Base-by-base conservation (phyloP, 2,888 invertebrate species). In the Chymomyza caudatula region DNA sequence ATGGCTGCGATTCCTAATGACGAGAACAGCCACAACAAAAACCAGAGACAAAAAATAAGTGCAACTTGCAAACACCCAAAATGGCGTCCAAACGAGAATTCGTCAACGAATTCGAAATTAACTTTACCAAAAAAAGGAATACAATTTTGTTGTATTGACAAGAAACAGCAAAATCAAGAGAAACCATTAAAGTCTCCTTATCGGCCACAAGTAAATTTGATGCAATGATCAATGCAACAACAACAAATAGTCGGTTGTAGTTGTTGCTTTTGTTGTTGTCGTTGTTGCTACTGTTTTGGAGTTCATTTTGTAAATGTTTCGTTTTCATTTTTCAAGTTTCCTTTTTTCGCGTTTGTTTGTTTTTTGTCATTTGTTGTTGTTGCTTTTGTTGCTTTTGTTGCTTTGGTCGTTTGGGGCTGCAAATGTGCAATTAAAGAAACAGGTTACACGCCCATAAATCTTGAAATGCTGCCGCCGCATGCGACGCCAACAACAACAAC, bases 351-450 rank as follows among this genome's bases (percentile, higher is more conserved):
- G 67, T 72, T 60, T 61, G 73, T 53, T 37, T 74, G 73, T 54
- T 67, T 74, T 60, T 75, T 76, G 13, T 63, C 6, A 56, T 53
- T 43, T 67, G 49, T 25, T 53, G 66, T 4, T 68, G 67, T 54
- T 67, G 73, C 56, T 71, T 72, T 58, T 76, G 75, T 67, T 69
- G 74, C 61, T 72, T 74, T n/a, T 25, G 53, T 56, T 57, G 68
- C 64, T 55, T 73, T 67, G 65, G 78, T 76, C 81, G 78, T 82
- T 82, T 78, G 73, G 79, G 76, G 84, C 87, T 87, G 88, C 85
- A 88, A 88, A 88, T 88, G 88, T 87, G 88, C 88, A 88, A 88
- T 88, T 88, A 88, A 88, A 88, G 89, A 88, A 88, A 88, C 88
- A 88, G 89, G 88, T 88, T 88, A 88, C 88, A 86, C 86, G 78